Base-by-base conservation (phyloP, 2,113 vertebrate genomes). In the Acinonyx jubatus region DNA sequence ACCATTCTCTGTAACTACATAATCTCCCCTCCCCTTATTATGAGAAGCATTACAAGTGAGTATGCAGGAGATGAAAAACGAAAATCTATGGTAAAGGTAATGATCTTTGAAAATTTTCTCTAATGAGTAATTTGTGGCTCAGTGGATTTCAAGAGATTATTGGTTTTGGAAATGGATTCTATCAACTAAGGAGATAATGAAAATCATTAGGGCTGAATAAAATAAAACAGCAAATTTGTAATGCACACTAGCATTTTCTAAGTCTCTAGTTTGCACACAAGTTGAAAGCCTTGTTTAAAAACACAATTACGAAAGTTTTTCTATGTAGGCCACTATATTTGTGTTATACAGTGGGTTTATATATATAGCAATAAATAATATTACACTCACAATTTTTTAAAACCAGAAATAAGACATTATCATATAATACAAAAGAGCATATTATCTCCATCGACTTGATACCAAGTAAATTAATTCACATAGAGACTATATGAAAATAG, bases 121-220 rank as follows among this genome's bases (percentile, higher is more conserved):
- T 99, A 99, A 99, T 99, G 98, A 98, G 98, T 98, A 99, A 99
- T 99, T 99, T 99, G 98, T 99, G 98, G 98, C 98, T 99, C 98
- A 98, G 98, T 99, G 98, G 98, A 99, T 99, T 99, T 99, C 97
- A 98, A 98, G 98, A 99, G 98, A 99, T 98, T 99, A 99, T 99
- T 99, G 98, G 98, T 92, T 99, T 99, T 98, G 97, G 98, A 99
- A 99, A 99, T 99, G 94, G 98, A 99, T 99, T 99, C 98, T 99
- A 99, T 99, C 99, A 99, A 90, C 98, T 99, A 98, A 99, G 92
- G 94, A 98, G 97, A 98, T 99, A 99, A 99, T 99, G 98, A 98
- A 99, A 99, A 98, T 98, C 98, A 99, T 98, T 99, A 99, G 91
- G 84, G 89, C 91, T 97, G 97, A 93, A 97, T 98, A 97, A 98